Percentiles rank a stretch among this genome's conserved stretches.
Conservation (phyloP, 2,888 invertebrate species). For the Macrophya annulata region DNA sequence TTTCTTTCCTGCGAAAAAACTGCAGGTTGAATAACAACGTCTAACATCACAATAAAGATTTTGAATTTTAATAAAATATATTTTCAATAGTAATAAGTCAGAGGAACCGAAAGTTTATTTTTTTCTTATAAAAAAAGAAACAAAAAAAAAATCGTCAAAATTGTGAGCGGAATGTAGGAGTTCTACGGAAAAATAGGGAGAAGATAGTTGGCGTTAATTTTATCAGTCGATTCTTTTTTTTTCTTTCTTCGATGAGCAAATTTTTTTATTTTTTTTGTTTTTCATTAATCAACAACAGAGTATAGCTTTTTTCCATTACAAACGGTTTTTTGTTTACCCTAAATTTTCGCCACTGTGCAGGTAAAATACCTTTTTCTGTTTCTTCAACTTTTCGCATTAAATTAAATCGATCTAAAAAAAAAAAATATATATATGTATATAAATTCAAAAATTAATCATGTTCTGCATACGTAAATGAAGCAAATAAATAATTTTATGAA, state of each 20-base stretch:
- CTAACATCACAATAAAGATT: not conserved
- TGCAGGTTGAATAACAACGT: not conserved
- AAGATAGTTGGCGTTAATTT: conserved; percentile 21
- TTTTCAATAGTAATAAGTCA: not conserved
- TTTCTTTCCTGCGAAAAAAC: not conserved
- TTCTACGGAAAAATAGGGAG: not conserved
- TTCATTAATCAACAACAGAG: conserved; percentile 58
- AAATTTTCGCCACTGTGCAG: conserved; percentile 44
- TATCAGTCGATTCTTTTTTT: not conserved
- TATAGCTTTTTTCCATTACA: conserved; percentile 34
- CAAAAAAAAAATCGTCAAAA: not conserved
- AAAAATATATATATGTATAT: not conserved
- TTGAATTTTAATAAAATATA: conserved; percentile 41
- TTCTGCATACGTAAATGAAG: too few relatives aligned
- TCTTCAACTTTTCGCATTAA: too few relatives aligned
- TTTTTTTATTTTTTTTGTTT: conserved; percentile 48
- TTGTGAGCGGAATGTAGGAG: too few relatives aligned
- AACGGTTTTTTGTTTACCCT: not conserved
- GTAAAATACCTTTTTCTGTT: not conserved
- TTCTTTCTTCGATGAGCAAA: conserved; percentile 28
- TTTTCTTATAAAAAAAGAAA: not conserved
- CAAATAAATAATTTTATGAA: not conserved
- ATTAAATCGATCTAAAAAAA: too few relatives aligned
- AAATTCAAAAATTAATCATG: too few relatives aligned
- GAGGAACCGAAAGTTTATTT: not conserved